Evolutionary conservation across 2,888 invertebrate genomes (phyloP).

Genomic region (Melanotus villosus): DNA sequence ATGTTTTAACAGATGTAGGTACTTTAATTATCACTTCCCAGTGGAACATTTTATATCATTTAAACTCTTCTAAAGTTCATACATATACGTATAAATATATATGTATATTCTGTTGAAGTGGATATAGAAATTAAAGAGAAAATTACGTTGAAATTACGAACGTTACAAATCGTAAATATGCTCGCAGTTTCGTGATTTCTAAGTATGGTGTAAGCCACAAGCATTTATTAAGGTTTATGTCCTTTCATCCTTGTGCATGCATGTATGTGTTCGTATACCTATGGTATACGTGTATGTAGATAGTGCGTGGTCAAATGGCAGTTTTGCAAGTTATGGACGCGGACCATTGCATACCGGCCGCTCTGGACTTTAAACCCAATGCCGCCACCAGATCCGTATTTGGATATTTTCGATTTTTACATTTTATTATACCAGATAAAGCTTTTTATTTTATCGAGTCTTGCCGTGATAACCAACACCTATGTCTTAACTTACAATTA

Average conservation of each 20-base stretch:
- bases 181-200: constrained; percentile 25
- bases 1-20: too few species aligned
- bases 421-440: too few species aligned
- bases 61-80: too few species aligned
- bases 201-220: constrained; percentile 25
- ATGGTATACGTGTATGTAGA: constrained; percentile 61
- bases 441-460: too few species aligned
- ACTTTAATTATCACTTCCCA: too few species aligned
- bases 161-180: constrained; percentile 21
- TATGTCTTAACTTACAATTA: too few species aligned
- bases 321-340: constrained; percentile 65
- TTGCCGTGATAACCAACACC: too few species aligned
- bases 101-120: too few species aligned
- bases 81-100: too few species aligned
- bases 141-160: too few species aligned
- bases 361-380: constrained; percentile 59
- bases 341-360: constrained; percentile 63
- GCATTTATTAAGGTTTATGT: constrained; percentile 32
- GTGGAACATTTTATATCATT: too few species aligned
- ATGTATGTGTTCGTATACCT: constrained; percentile 22
- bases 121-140: too few species aligned
- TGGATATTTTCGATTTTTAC: background rate
- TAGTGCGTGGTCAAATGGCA: constrained; percentile 66
- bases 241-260: constrained; percentile 23
- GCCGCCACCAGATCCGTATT: constrained; percentile 60